Evolutionary conservation across 2,797 vertebrate species (phyloP).

Genomic region (Poeciliopsis gracilis): DNA sequence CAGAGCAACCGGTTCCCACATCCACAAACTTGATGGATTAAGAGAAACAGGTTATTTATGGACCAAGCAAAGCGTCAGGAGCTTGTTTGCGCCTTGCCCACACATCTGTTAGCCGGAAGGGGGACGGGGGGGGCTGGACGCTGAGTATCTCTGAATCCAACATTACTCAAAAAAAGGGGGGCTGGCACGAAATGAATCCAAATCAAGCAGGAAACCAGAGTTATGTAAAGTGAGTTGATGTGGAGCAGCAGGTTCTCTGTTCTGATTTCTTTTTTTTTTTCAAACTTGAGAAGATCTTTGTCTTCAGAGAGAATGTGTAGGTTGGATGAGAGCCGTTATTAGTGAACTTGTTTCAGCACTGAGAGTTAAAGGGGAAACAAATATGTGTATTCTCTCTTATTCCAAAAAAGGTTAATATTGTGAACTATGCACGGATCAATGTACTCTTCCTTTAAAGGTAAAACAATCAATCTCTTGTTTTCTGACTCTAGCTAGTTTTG

Average conservation of each 20-base stretch:
- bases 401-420: slow-evolving; percentile 30
- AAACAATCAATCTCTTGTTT: slow-evolving; percentile 13
- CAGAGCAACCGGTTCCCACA: slow-evolving; percentile 53
- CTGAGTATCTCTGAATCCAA: slow-evolving; percentile 57
- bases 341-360: slow-evolving; percentile 43
- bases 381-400: slow-evolving; percentile 42
- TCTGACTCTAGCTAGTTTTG: slow-evolving; percentile 10
- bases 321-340: slow-evolving; percentile 43
- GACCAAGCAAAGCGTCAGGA: slow-evolving; percentile 52
- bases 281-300: slow-evolving; percentile 36
- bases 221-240: slow-evolving; percentile 58
- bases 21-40: slow-evolving; percentile 75
- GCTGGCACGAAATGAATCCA: slow-evolving; percentile 54
- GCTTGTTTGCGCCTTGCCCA: slow-evolving; percentile 68
- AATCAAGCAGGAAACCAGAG: slow-evolving; percentile 53
- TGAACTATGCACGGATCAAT: slow-evolving; percentile 9
- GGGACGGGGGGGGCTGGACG: slow-evolving; percentile 44
- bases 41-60: slow-evolving; percentile 79
- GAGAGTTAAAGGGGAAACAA: slow-evolving; percentile 48
- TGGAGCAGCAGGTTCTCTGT: slow-evolving; percentile 31
- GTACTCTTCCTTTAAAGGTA: slow-evolving; percentile 1
- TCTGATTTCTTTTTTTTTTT: neutral
- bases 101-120: slow-evolving; percentile 70
- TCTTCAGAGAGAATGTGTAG: slow-evolving; percentile 51
- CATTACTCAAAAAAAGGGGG: slow-evolving; percentile 40